Conservation (phyloP, 2,113 vertebrate species). For the Ivindomyrus marchei region DNA sequence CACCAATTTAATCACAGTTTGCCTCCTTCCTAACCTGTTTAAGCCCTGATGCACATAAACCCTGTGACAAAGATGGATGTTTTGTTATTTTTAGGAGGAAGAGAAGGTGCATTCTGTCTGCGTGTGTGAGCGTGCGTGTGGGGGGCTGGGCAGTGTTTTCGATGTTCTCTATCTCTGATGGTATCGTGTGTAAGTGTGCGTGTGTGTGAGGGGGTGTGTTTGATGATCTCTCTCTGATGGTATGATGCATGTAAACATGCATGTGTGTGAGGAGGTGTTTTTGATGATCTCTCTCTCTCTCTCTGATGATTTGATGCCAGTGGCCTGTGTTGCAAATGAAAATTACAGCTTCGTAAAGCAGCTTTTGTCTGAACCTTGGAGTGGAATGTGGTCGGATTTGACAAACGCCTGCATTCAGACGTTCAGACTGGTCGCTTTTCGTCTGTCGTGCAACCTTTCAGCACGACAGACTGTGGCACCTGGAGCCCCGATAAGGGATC, state of each 20-base stretch:
- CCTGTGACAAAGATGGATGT: conserved; percentile 1
- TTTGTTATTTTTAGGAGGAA: conserved; percentile 6
- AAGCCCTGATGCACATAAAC: not conserved
- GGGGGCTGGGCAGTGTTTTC: not conserved
- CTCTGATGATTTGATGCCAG: not conserved
- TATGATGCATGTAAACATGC: not conserved
- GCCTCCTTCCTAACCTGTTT: not conserved
- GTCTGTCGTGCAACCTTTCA: not conserved
- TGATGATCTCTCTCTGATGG: not conserved
- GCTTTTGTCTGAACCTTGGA: not conserved
- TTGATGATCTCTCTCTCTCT: not conserved
- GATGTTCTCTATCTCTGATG: not conserved
- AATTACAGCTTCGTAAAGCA: not conserved
- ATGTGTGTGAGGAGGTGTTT: not conserved
- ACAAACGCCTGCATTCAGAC: not conserved
- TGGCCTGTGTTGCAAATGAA: not conserved
- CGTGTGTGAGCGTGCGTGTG: not conserved
- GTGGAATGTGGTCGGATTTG: not conserved
- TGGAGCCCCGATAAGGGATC: not conserved
- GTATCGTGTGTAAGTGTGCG: not conserved
- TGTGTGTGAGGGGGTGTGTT: not conserved
- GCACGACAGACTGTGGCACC: not conserved
- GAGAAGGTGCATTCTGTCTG: not conserved
- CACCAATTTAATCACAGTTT: not conserved
- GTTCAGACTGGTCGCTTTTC: not conserved